phyloP scores from a whole-genome alignment of 2,113 vertebrate species.

The Psittacus erithacus region DNA sequence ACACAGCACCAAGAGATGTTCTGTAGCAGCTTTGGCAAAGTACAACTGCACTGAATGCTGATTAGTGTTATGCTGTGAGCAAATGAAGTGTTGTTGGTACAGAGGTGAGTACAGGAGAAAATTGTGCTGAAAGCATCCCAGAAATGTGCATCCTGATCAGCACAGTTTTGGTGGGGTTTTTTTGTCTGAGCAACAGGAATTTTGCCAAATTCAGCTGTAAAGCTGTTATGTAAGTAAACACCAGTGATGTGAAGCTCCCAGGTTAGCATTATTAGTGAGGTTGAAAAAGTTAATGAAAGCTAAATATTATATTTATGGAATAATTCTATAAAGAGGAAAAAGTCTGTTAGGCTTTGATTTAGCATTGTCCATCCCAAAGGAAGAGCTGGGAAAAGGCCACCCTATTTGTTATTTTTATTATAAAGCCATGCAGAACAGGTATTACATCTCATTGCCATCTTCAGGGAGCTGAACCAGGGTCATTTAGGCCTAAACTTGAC shows the following conservation, averaged over 20 bases:
- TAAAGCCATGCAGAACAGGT: neutral
- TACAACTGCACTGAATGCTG: neutral
- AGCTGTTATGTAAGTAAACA: neutral
- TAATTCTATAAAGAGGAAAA: neutral
- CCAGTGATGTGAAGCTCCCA: neutral
- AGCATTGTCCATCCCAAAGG: neutral
- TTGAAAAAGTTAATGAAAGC: neutral
- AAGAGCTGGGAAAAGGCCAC: neutral
- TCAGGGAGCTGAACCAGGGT: neutral
- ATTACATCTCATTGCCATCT: neutral
- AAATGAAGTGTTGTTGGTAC: neutral
- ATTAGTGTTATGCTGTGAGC: neutral
- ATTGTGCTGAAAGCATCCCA: neutral
- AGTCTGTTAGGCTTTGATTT: neutral
- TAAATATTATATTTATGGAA: neutral
- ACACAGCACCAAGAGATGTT: neutral
- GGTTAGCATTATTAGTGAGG: neutral
- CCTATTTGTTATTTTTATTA: neutral
- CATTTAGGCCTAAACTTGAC: neutral
- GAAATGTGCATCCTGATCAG: neutral
- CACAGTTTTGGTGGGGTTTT: neutral
- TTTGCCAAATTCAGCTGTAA: neutral
- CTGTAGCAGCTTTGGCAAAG: neutral
- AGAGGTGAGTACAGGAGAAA: neutral
- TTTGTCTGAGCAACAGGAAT: neutral